A percentile compares a stretch with the other conserved stretches of the same genome.
Conservation (phyloP, 2,113 vertebrate genomes). For the Dascyllus trimaculatus region DNA sequence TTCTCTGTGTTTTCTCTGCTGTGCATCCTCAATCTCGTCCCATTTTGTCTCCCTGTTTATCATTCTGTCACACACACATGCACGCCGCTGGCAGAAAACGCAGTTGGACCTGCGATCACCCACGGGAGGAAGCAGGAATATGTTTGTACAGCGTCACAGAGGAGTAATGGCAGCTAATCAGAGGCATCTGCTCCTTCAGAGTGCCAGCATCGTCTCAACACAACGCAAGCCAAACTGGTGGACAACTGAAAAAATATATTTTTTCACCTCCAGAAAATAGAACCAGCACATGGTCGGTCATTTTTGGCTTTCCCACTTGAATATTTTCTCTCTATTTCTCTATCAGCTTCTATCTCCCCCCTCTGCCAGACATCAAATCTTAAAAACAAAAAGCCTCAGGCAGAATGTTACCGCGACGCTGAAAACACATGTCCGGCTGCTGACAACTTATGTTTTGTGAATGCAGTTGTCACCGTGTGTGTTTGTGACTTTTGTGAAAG, state of each 20-base stretch:
- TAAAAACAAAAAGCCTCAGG: slow-evolving; percentile 28
- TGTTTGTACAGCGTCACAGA: slow-evolving; percentile 58
- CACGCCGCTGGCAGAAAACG: slow-evolving; percentile 38
- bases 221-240: slow-evolving; percentile 50
- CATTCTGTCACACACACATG: slow-evolving; percentile 8
- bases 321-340: background rate
- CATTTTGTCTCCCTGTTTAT: slow-evolving; percentile 58
- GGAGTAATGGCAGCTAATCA: slow-evolving; percentile 72
- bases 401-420: slow-evolving; percentile 15
- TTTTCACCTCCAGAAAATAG: slow-evolving; percentile 36
- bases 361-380: slow-evolving; percentile 20
- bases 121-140: slow-evolving; percentile 58
- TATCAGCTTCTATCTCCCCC: slow-evolving; percentile 9
- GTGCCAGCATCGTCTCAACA: slow-evolving; percentile 59
- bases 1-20: background rate
- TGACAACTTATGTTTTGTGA: slow-evolving; percentile 33
- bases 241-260: slow-evolving; percentile 21
- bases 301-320: slow-evolving; percentile 21
- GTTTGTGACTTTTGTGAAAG: slow-evolving; percentile 36
- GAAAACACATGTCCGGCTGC: slow-evolving; percentile 44
- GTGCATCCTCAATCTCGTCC: slow-evolving; percentile 28
- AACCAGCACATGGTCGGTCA: slow-evolving; percentile 46
- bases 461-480: slow-evolving; percentile 16
- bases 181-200: slow-evolving; percentile 67
- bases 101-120: slow-evolving; percentile 29